These are phyloP conservation scores for Hanleya hanleyi DNA, from an alignment of 2,888 invertebrate genomes.

Conservation along the genomic window DNA sequence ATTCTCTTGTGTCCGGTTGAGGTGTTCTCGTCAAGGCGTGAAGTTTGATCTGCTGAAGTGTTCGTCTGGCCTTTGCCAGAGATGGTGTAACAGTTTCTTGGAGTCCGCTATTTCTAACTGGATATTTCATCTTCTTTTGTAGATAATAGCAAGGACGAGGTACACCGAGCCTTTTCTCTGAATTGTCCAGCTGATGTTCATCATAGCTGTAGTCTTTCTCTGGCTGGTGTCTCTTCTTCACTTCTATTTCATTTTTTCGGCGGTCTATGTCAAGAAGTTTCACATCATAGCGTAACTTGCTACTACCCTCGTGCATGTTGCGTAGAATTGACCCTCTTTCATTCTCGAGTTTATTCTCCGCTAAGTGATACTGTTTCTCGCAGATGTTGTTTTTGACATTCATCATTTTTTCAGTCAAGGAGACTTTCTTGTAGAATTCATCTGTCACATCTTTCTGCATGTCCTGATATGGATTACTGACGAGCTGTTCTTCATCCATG, in stretches of 20 bases:
- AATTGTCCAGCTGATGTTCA: conserved; percentile 44
- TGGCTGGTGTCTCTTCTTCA: conserved; percentile 57
- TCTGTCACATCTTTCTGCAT: conserved; percentile 49
- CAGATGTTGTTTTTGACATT: conserved; percentile 66
- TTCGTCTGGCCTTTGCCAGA: conserved; percentile 53
- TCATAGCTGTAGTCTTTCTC: conserved; percentile 60
- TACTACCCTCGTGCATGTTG: conserved; percentile 52
- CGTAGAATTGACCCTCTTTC: conserved; percentile 48
- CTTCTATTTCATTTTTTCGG: conserved; percentile 55
- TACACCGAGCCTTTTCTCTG: conserved; percentile 52
- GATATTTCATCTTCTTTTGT: conserved; percentile 21
- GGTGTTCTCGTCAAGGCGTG: neutral
- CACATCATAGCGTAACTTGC: conserved; percentile 59
- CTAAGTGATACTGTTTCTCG: conserved; percentile 54
- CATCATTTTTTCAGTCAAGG: conserved; percentile 59
- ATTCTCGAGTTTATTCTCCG: conserved; percentile 46
- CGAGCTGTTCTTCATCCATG: conserved; percentile 65
- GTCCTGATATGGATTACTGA: conserved; percentile 59
- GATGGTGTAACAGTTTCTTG: conserved; percentile 37
- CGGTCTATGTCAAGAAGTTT: conserved; percentile 62
- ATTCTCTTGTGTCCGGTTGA: neutral
- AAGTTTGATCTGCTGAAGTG: conserved; percentile 25
- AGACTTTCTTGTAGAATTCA: conserved; percentile 46
- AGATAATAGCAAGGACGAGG: conserved; percentile 36
- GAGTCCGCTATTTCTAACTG: neutral